Evolutionary conservation across 2,113 vertebrate species (phyloP).

Genomic region (Chionomys nivalis): DNA sequence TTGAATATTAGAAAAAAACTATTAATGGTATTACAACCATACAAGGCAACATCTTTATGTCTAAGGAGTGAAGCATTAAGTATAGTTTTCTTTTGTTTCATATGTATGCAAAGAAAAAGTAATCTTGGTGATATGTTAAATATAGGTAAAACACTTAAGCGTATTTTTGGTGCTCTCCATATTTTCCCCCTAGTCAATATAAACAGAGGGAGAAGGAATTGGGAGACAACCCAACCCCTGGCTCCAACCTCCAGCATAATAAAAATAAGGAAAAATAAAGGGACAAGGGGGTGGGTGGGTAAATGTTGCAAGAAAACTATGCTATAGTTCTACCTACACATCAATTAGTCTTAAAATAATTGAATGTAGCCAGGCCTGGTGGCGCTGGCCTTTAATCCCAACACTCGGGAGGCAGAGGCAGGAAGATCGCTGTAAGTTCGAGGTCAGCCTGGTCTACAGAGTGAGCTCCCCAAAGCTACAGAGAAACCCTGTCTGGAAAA

Average conservation of each 20-base stretch:
- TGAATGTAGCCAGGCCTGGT: not conserved
- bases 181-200: not conserved
- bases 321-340: not conserved
- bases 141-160: not conserved
- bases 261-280: not conserved
- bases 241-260: not conserved
- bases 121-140: constrained; percentile 42
- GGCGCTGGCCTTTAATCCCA: too few species aligned
- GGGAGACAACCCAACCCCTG: too few species aligned
- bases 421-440: too few species aligned
- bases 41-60: not conserved
- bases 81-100: constrained; percentile 29
- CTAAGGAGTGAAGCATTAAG: not conserved
- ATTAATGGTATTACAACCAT: not conserved
- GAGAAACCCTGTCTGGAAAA: too few species aligned
- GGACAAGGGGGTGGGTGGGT: not conserved
- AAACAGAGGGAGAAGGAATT: not conserved
- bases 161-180: not conserved
- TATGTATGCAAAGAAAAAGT: not conserved
- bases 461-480: too few species aligned
- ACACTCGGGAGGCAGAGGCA: too few species aligned
- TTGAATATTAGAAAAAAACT: not conserved
- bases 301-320: not conserved
- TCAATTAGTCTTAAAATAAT: not conserved
- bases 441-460: too few species aligned